Base-by-base conservation (phyloP, 2,888 invertebrate species). In the Eulithis prunata region DNA sequence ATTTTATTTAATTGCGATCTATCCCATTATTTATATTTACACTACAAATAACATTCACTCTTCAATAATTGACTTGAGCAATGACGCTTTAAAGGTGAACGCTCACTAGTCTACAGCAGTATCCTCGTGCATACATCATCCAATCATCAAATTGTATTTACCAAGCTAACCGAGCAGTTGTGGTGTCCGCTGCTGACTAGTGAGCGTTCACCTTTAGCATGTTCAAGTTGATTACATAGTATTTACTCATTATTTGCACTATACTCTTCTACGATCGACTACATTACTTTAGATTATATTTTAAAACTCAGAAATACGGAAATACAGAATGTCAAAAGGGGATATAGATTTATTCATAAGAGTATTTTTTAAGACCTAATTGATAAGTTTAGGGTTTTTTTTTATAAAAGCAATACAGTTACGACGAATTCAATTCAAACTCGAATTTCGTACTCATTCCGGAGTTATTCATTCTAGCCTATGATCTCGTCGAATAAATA, bases 31-130 rank as follows among this genome's bases (percentile, higher is more conserved):
- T 55, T 52, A 62, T 62, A 69, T 66, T 59, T 69, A 69, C 64
- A 70, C 72, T 60, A 72, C 64, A 72, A 68, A 57, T 60, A 71
- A 65, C 73, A 64, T 70, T 64, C 65, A 71, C 68, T 65, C 66
- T 70, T 51, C 28, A 73, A 75, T 84, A 86, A 86, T 86, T 85
- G 85, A 85, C 85, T 84, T 86, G 85, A 86, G 85, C 85, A 84
- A 81, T 64, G 74, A 75, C 75, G 70, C 66, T 61, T 56, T 66
- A 67, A 69, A 64, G 59, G 57, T 53, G 36, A 43, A 57, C 56
- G 59, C 60, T 28, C 63, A 62, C 56, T 52, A 38, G 53, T 28
- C 57, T 21, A 46, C 38, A 55, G 36, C 62, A 28, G 2, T 11
- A 28, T 51, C 2, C 21, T 8, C 8, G 8, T 8, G 8, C 41